phyloP scores from a whole-genome alignment of 2,797 vertebrate genomes.

The Neosilurus mollespiculum region DNA sequence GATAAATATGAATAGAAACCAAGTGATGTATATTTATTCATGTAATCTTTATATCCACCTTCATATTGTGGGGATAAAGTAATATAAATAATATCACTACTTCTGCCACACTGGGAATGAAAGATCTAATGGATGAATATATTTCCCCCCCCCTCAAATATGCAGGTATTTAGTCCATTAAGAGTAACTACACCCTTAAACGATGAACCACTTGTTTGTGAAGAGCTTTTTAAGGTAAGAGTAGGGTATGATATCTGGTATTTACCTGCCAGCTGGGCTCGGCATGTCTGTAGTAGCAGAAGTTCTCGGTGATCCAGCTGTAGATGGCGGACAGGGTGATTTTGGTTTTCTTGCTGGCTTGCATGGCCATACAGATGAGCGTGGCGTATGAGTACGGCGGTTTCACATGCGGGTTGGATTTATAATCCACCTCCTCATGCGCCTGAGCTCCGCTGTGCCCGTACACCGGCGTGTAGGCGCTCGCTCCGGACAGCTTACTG shows the following conservation, averaged over 20 bases:
- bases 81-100: background rate
- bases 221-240: background rate
- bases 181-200: background rate
- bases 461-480: constrained; percentile 44
- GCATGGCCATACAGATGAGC: constrained; percentile 88
- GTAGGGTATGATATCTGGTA: background rate
- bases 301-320: constrained; percentile 85
- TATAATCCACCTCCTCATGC: constrained; percentile 77
- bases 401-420: constrained; percentile 78
- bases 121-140: background rate
- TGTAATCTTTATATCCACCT: background rate
- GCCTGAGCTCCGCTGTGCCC: constrained; percentile 60
- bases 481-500: constrained; percentile 61
- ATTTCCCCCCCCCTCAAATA: background rate
- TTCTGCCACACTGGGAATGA: background rate
- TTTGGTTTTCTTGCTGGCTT: constrained; percentile 82
- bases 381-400: constrained; percentile 85
- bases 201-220: background rate
- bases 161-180: background rate
- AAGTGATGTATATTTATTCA: background rate
- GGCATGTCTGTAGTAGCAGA: constrained; percentile 85
- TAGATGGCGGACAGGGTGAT: constrained; percentile 86
- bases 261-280: constrained; percentile 89
- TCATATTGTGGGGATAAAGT: background rate
- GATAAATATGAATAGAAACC: background rate